phyloP scores from a whole-genome alignment of 2,797 vertebrate genomes.

The Periparus ater region DNA sequence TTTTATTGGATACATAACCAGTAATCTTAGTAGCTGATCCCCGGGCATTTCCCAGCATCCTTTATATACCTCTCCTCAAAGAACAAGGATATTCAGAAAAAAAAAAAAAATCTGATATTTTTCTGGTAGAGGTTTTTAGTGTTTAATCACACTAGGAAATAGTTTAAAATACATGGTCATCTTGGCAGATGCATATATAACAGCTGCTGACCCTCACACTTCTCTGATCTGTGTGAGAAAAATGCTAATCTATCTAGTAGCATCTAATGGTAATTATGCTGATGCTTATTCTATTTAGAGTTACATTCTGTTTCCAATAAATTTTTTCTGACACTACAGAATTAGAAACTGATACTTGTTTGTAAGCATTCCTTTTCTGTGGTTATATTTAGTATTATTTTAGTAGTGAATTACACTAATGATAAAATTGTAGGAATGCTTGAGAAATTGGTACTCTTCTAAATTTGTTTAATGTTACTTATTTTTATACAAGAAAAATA shows the following conservation, averaged over 20 bases:
- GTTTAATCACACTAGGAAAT: neutral
- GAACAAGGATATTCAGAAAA: neutral
- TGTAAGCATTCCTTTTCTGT: neutral
- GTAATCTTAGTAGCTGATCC: neutral
- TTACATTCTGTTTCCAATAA: neutral
- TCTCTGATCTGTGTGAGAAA: neutral
- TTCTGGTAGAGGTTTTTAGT: neutral
- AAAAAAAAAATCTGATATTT: neutral
- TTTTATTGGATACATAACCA: neutral
- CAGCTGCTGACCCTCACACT: neutral
- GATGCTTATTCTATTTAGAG: neutral
- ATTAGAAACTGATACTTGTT: neutral
- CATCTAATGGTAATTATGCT: neutral
- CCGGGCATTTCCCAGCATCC: neutral
- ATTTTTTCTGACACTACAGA: neutral
- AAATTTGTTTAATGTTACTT: neutral
- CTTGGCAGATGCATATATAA: neutral
- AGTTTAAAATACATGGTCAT: neutral
- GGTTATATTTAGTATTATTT: neutral
- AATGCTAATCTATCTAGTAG: neutral
- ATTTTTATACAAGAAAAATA: neutral
- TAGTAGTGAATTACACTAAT: neutral
- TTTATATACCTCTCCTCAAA: neutral
- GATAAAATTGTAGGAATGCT: neutral
- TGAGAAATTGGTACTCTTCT: neutral